Percentiles rank a stretch among this genome's conserved stretches.
Evolutionary conservation across 1,140 invertebrate genomes (phyloP).

Genomic region (Drosophila murphyi): DNA sequence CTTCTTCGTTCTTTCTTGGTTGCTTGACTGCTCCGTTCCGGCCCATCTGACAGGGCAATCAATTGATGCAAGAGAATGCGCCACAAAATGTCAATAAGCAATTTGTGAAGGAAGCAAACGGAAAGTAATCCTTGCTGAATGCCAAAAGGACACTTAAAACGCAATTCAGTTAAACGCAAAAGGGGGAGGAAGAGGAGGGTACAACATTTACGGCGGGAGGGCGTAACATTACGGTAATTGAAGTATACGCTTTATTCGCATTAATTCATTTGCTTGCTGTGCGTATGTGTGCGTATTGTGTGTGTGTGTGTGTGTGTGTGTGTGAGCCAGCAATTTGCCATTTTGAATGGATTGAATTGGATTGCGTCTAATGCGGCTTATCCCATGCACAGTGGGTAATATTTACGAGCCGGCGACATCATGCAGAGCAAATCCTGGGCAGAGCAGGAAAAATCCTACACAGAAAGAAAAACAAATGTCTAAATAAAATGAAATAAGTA

Average conservation of each 20-base stretch:
- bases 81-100: constrained; percentile 74
- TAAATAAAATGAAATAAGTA: too few species aligned
- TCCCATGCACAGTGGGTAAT: constrained; percentile 47
- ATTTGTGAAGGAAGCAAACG: constrained; percentile 35
- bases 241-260: constrained; percentile 37
- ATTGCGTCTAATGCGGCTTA: constrained; percentile 60
- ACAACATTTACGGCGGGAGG: not conserved
- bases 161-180: constrained; percentile 76
- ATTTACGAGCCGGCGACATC: constrained; percentile 38
- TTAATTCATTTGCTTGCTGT: constrained; percentile 38
- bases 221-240: constrained; percentile 49
- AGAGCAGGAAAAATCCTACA: not conserved
- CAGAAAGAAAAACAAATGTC: not conserved
- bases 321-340: constrained; percentile 60
- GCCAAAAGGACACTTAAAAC: constrained; percentile 61
- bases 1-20: too few species aligned
- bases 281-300: constrained; percentile 13
- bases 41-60: constrained; percentile 54
- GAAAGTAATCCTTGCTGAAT: not conserved
- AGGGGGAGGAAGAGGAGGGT: not conserved
- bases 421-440: constrained; percentile 14
- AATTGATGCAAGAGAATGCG: constrained; percentile 74
- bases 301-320: constrained; percentile 17
- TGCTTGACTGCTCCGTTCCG: too few species aligned
- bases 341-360: constrained; percentile 69